These are phyloP conservation scores for Thereuonema tuberculata DNA, from an alignment of 1,140 invertebrate genomes.

Conservation along the genomic window DNA sequence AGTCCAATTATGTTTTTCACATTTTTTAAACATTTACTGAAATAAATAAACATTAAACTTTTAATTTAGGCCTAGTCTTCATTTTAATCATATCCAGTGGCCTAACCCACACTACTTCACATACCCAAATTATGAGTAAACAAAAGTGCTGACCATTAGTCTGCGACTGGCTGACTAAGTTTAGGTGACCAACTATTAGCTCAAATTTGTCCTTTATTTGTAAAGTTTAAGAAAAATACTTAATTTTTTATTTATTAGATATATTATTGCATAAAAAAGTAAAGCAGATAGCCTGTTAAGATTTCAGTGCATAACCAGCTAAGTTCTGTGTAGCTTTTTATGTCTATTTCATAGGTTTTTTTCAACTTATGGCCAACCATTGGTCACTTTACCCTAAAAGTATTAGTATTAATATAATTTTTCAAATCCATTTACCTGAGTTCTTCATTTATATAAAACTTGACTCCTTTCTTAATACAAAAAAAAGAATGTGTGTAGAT, in stretches of 20 bases:
- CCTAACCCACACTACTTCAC: neutral
- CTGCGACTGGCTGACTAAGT: neutral
- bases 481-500: too few relatives aligned
- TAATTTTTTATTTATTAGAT: neutral
- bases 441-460: too few relatives aligned
- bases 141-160: neutral
- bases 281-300: neutral
- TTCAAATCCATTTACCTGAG: too few relatives aligned
- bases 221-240: neutral
- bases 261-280: neutral
- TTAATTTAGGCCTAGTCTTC: neutral
- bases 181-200: neutral
- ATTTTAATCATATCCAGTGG: neutral
- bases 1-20: neutral
- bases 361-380: neutral
- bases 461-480: too few relatives aligned
- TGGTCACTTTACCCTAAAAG: neutral
- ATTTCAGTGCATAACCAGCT: neutral
- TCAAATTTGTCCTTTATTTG: neutral
- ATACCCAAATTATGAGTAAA: neutral
- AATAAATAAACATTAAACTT: neutral
- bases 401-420: too few relatives aligned
- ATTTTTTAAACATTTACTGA: neutral
- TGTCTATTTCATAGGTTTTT: neutral
- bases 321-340: neutral